Base-by-base conservation (phyloP, 2,888 invertebrate genomes). In the Taenaris catops region DNA sequence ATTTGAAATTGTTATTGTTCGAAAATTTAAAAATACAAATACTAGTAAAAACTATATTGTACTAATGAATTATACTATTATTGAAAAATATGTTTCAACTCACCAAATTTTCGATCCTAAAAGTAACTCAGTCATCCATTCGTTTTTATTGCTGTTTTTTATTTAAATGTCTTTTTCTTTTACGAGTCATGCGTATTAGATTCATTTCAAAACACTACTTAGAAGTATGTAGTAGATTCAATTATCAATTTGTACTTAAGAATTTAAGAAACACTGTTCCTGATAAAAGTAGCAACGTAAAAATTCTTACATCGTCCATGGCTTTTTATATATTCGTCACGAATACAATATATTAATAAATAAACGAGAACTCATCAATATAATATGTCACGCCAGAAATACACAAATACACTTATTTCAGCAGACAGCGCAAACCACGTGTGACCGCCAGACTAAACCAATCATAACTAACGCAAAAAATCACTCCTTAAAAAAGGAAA, bases 401-500 rank as follows among this genome's bases (percentile, higher is more conserved):
- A 38, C 39, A 48, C 39, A 38, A 38, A 44, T 25, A 45, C 38
- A 44, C 24, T 34, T 27, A 31, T 25, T 28, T 25, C 20, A 33
- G 24, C 21, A 29, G 43, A 28, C 38, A 32, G 25, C 44, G 42
- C 31, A 36, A 35, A 28, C 46, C 43, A 48, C 49, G 46, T 48
- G 51, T 63, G 64, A 38, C 53, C 57, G 56, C 54, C 29, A 44
- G 57, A 57, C 55, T 61, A 48, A 55, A 59, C 69, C 60, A 64
- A 60, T 63, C 63, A 68, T 66, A 57, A 72, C 69, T 72, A 72
- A 67, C 67, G 65, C 47, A 34, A 44, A 49, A 32, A 38, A 39
- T 34, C 28, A 31, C 40, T 34, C 16, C 27, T 23, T 34, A 29
- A 33, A 21, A 36, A 28, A 33, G 16, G 18, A 23, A 32, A 27